Evolutionary conservation across 2,888 invertebrate species (phyloP).

Genomic region (Lagria hirta): DNA sequence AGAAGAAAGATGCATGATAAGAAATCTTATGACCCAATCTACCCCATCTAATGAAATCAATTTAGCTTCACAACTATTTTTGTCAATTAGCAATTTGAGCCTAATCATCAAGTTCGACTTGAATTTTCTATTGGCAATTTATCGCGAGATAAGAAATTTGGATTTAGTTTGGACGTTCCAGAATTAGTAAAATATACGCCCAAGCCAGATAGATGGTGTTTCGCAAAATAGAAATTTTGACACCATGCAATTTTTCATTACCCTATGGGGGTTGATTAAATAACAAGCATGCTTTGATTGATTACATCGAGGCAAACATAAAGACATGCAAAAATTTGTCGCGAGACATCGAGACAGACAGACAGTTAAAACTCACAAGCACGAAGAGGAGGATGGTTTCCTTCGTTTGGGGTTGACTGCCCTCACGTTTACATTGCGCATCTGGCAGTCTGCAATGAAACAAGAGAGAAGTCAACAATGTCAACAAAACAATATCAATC

Average conservation of each 20-base stretch:
- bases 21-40: slow-evolving; percentile 22
- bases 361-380: slow-evolving; percentile 65
- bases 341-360: slow-evolving; percentile 49
- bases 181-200: slow-evolving; percentile 18
- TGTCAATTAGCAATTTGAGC: slow-evolving; percentile 12
- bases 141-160: slow-evolving; percentile 16
- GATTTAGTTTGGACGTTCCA: slow-evolving; percentile 23
- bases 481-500: slow-evolving; percentile 35
- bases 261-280: slow-evolving; percentile 6
- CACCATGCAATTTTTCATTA: slow-evolving; percentile 5
- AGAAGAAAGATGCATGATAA: slow-evolving; percentile 14
- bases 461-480: slow-evolving; percentile 61
- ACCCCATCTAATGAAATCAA: slow-evolving; percentile 25
- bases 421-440: slow-evolving; percentile 74
- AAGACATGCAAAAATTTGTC: slow-evolving; percentile 26
- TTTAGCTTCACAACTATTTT: slow-evolving; percentile 9
- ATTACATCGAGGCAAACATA: slow-evolving; percentile 15
- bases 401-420: slow-evolving; percentile 70
- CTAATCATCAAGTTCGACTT: slow-evolving; percentile 14
- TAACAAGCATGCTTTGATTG: slow-evolving; percentile 17
- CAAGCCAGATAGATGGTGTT: slow-evolving; percentile 3
- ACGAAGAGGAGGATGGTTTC: slow-evolving; percentile 67
- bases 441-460: slow-evolving; percentile 77
- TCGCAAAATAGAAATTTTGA: slow-evolving; percentile 7
- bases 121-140: slow-evolving; percentile 18